These are phyloP conservation scores for Venustaconcha ellipsiformis DNA, from an alignment of 1,140 invertebrate genomes.

Conservation along the genomic window DNA sequence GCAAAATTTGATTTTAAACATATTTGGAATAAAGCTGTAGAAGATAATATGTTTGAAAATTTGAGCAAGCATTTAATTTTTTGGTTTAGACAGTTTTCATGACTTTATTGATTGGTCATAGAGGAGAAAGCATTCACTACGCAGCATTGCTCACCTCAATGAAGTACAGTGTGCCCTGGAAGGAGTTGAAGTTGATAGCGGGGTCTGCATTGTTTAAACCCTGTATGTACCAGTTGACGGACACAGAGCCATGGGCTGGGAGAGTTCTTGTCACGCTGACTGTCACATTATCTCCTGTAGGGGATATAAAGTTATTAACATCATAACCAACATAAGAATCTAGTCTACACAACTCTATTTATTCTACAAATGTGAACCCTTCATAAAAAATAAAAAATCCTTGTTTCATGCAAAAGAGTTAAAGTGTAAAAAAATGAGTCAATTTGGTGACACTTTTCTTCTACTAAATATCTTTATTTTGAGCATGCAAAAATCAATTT, in stretches of 20 bases:
- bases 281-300: conserved; percentile 46
- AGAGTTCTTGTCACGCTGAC: conserved; percentile 42
- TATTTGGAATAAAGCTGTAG: too few species aligned
- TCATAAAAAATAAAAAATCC: neutral
- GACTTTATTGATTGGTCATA: too few species aligned
- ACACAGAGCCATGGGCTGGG: conserved; percentile 52
- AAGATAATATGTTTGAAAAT: too few species aligned
- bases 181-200: conserved; percentile 36
- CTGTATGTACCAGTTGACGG: conserved; percentile 54
- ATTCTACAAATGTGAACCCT: neutral
- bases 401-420: neutral
- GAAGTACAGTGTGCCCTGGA: conserved; percentile 48
- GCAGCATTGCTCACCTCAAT: conserved; percentile 43
- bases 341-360: too few species aligned
- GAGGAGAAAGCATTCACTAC: too few species aligned
- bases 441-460: neutral
- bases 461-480: too few species aligned
- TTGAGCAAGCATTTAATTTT: too few species aligned
- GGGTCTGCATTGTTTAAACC: conserved; percentile 46
- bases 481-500: too few species aligned
- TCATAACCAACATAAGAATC: too few species aligned
- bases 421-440: neutral
- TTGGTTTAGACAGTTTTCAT: too few species aligned
- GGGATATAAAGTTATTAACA: too few species aligned
- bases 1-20: too few species aligned